Base-by-base conservation (phyloP, 1,140 invertebrate genomes). In the Wasmannia auropunctata region DNA sequence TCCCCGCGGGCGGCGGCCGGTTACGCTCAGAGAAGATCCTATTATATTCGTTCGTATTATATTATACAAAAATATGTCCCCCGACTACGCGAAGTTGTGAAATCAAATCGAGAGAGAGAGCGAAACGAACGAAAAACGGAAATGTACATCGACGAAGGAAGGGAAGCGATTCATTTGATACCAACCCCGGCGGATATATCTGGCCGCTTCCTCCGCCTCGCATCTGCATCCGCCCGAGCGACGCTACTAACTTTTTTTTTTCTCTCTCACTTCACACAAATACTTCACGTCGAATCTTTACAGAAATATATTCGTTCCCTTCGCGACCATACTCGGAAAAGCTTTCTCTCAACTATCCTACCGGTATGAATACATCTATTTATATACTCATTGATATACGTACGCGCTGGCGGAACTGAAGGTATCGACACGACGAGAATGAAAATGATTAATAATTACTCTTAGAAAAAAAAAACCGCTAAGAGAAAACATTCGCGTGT, bases 31-130 rank as follows among this genome's bases (percentile, higher is more conserved):
- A 80, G 34, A 49, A 40, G 63, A 79, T 80, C 10, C 22, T 80
- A 28, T 67, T n/a, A 49, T 8, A n/a, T 46, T 46, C n/a, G n/a
- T 85, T 86, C 75, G 28, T 22, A 56, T 80, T 79, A 31, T 75
- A 85, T 85, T 67, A 80, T 86, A 86, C 63, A 86, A 86, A 86
- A 86, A 86, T 86, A 86, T 40, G 46, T 67, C 14, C 43, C 63
- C 43, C 63, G 70, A 85, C 70, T 85, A 85, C 40, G 43, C 22
- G 51, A 83, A 83, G 67, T 46, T n/a, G 79, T 74, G 7, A 83
- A 72, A 46, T 69, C n/a, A 80, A n/a, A 69, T 80, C 63, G 34
- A 46, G 67, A 56, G 51, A 72, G 14, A 37, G 22, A 79, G 49
- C 25, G 31, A 63, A 76, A 62, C 25, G 31, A 63, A 76, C 43